A percentile compares a stretch with the other conserved stretches of the same genome.
These are phyloP conservation scores for Anas bernieri DNA, from an alignment of 2,797 vertebrate genomes.

Conservation along the genomic window DNA sequence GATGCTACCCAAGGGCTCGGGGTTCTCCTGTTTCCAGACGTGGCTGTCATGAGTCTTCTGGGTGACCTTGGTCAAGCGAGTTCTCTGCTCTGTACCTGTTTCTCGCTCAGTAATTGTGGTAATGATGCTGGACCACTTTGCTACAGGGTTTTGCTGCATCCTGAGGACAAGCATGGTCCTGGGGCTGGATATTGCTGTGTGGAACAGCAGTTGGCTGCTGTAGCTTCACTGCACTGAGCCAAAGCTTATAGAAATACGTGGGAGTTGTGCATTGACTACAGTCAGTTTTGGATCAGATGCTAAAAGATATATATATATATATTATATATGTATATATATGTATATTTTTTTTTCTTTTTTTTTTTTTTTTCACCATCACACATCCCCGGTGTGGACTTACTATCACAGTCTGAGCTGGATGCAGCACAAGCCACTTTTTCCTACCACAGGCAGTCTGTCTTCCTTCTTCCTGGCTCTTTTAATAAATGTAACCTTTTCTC, in stretches of 20 bases:
- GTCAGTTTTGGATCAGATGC: neutral
- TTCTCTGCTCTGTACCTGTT: neutral
- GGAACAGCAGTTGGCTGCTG: neutral
- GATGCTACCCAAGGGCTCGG: neutral
- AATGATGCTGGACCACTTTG: neutral
- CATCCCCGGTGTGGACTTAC: neutral
- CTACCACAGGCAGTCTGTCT: conserved; percentile 30
- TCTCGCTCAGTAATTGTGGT: rapidly evolving
- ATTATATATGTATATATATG: too few relatives aligned
- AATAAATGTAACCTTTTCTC: conserved; percentile 39
- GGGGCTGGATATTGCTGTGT: neutral
- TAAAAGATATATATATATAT: neutral
- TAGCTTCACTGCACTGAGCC: neutral
- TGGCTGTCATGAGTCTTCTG: neutral
- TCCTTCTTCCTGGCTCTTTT: conserved; percentile 26
- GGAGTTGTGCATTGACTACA: neutral
- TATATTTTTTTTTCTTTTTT: neutral
- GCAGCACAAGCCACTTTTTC: neutral
- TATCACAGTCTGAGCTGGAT: neutral
- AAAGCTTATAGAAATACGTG: neutral
- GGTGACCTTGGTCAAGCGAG: neutral
- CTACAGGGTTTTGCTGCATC: neutral
- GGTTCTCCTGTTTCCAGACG: neutral
- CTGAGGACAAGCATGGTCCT: neutral
- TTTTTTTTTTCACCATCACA: neutral